phyloP scores from a whole-genome alignment of 30 jellyfish, hydroid and myxozoan species.

The Turritopsis dohrnii region DNA sequence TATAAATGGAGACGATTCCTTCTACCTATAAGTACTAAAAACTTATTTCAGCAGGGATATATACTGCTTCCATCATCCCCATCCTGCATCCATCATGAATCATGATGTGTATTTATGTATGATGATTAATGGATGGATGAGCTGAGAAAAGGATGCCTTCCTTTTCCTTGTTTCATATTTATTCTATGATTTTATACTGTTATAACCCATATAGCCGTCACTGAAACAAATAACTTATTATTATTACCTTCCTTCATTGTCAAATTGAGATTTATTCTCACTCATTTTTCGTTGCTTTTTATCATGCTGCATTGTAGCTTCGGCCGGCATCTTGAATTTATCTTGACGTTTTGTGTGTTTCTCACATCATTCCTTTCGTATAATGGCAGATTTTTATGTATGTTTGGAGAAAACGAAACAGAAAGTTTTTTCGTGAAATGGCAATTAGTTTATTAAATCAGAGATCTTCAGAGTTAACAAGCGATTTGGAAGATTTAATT shows the following conservation, averaged over 20 bases:
- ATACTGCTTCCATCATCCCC: too few relatives aligned
- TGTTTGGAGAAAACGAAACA: background rate
- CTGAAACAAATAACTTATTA: background rate
- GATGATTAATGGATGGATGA: too few relatives aligned
- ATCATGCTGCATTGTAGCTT: background rate
- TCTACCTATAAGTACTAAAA: too few relatives aligned
- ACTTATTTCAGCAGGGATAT: too few relatives aligned
- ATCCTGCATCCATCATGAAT: too few relatives aligned
- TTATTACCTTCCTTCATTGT: background rate
- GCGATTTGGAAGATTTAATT: slow-evolving; percentile 40
- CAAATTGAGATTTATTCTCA: background rate
- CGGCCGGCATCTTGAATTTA: background rate
- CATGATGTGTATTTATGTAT: too few relatives aligned
- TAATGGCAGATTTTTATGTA: background rate
- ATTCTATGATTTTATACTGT: too few relatives aligned
- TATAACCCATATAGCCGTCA: background rate
- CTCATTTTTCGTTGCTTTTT: background rate
- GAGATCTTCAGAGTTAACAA: background rate
- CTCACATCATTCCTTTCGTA: background rate
- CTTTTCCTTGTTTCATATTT: too few relatives aligned
- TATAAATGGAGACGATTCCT: too few relatives aligned
- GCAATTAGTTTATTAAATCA: background rate
- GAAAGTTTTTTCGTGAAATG: background rate
- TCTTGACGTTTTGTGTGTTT: background rate
- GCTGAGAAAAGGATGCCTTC: too few relatives aligned